These are phyloP conservation scores for Myiotriccus ornatus DNA, from an alignment of 2,797 vertebrate genomes.

Conservation along the genomic window DNA sequence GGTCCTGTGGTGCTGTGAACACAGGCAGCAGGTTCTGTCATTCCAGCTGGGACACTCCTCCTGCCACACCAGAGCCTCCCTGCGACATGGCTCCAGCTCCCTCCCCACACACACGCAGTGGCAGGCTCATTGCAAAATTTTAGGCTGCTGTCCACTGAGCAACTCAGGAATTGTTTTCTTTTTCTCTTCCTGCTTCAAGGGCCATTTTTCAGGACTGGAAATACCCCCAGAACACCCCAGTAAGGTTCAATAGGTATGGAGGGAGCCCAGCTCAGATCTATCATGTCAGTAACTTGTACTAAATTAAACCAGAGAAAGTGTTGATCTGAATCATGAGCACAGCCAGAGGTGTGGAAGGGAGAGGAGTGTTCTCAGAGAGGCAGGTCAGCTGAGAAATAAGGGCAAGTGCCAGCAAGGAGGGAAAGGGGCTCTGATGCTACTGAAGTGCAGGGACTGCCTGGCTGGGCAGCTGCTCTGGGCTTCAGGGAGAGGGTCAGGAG, in stretches of 20 bases:
- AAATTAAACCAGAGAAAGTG: background rate
- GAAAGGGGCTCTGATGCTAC: background rate
- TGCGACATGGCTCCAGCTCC: accelerated
- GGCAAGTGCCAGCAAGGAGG: background rate
- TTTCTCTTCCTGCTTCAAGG: background rate
- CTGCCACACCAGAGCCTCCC: background rate
- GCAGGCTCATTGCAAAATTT: background rate
- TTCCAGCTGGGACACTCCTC: background rate
- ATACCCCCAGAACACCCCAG: background rate
- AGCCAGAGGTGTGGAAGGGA: background rate
- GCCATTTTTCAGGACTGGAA: background rate
- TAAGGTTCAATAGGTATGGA: background rate
- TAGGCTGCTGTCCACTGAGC: background rate
- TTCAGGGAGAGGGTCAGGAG: background rate
- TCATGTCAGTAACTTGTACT: background rate
- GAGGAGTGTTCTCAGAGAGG: background rate
- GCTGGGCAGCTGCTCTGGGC: background rate
- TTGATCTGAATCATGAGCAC: background rate
- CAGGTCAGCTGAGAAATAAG: background rate
- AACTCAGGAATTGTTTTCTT: background rate
- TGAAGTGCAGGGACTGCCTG: background rate
- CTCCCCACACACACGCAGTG: accelerated
- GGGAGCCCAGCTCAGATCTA: background rate
- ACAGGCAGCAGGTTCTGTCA: background rate
- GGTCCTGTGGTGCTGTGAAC: background rate